Evolutionary conservation across 2,888 invertebrate genomes (phyloP), one percentile per base, ranked within the genome.

Genomic region (Eledone cirrhosa): DNA sequence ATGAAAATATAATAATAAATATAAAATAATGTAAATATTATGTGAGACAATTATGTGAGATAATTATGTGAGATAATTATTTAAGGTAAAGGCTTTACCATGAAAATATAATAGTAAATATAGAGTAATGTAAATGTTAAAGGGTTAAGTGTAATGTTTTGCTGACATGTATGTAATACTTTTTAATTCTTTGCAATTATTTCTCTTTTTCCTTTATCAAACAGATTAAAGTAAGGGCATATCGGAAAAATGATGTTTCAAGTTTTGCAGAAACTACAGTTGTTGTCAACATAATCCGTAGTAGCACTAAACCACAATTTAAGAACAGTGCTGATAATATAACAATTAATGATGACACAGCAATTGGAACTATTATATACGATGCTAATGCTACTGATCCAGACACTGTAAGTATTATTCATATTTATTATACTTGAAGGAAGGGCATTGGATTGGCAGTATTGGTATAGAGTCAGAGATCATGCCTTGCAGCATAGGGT

Each of bases 221-320:
- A 41, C 31, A 77, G 77, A 24, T 77, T 22, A 29, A 77, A 22
- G 33, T 77, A 14, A 63, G 33, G 22, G 77, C 63, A 29, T 33
- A 31, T 11, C 33, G 65, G 19, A 48, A 75, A 59, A 83, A 82
- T 2, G 79, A 78, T 16, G 83, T 82, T 1, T 63, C 81, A 5
- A 29, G 27, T 19, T 76, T 24, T 48, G 80, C 76, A 7, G 78
- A 80, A 2, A 85, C 86, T 0, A 83, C 76, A 31, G 78, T 88
- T 19, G 82, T 77, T 2, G 84, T 89, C 11, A 85, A 82, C 13
- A 86, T 89, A n/a, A 77, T 84, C 41, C 82, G 88, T 33, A 88
- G 88, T 80, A 84, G 85, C 67, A 82, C 82, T 77, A 80, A 85
- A 11, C 88, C 89, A 16, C 95, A 75, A 24, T 87, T 87, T 80